Evolutionary conservation across 1,140 invertebrate species (phyloP).

Genomic region (Nylanderia fulva): DNA sequence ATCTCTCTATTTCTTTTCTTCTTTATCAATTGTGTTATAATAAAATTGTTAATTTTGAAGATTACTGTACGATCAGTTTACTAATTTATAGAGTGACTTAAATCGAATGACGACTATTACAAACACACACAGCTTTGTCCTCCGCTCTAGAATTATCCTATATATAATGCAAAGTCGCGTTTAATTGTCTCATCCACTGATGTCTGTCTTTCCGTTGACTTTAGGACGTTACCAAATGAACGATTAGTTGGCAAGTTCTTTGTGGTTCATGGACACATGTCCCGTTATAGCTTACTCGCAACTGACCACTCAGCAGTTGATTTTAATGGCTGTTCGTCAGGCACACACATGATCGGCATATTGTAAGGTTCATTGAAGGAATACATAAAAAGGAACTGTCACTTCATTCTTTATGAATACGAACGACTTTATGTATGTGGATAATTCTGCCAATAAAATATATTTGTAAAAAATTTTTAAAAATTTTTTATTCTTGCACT

Average conservation of each 20-base stretch:
- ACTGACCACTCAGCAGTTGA: constrained; percentile 29
- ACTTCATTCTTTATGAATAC: background rate
- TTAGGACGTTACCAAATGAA: constrained; percentile 29
- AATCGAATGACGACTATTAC: too few species aligned
- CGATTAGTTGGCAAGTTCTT: constrained; percentile 53
- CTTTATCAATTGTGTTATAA: background rate
- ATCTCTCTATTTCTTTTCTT: background rate
- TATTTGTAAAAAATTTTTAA: background rate
- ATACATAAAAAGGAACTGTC: constrained; percentile 50
- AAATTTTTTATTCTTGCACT: background rate
- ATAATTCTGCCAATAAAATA: background rate
- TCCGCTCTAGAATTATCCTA: constrained; percentile 8
- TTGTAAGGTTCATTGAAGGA: constrained; percentile 11
- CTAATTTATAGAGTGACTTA: background rate
- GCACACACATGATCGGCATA: constrained; percentile 64
- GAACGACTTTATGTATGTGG: background rate
- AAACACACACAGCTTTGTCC: background rate
- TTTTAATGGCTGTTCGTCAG: constrained; percentile 26
- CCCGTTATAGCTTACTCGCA: constrained; percentile 59
- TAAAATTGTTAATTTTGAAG: background rate
- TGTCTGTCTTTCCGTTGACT: background rate
- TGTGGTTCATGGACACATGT: constrained; percentile 36
- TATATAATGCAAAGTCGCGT: constrained; percentile 2
- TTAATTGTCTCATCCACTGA: constrained; percentile 33
- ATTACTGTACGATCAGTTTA: background rate